Percentiles rank a stretch among this genome's conserved stretches.
Evolutionary conservation across 2,113 vertebrate genomes (phyloP).

Genomic region (Nannospalax galili): DNA sequence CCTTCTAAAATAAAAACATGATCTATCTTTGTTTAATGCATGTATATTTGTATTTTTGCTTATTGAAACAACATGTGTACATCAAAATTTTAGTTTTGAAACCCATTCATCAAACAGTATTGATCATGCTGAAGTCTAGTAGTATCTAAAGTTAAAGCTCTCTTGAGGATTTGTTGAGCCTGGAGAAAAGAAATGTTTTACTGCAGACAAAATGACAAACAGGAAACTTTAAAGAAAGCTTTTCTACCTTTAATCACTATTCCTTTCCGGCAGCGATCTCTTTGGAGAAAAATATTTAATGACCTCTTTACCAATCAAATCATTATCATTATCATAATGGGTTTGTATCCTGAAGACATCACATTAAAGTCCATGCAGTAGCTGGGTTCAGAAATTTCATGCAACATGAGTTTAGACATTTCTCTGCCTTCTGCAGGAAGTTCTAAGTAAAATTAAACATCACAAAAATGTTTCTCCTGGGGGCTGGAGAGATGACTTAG

Average conservation of each 20-base stretch:
- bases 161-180: slow-evolving; percentile 38
- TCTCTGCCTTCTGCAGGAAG: slow-evolving; percentile 64
- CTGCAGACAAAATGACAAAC: slow-evolving; percentile 26
- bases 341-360: slow-evolving; percentile 77
- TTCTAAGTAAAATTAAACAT: slow-evolving; percentile 49
- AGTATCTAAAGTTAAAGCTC: slow-evolving; percentile 29
- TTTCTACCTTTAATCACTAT: slow-evolving; percentile 21
- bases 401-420: slow-evolving; percentile 58
- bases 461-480: background rate
- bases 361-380: slow-evolving; percentile 59
- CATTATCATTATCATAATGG: slow-evolving; percentile 77
- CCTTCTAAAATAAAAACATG: background rate
- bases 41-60: slow-evolving; percentile 27
- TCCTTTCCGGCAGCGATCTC: slow-evolving; percentile 59
- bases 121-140: background rate
- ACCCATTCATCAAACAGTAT: slow-evolving; percentile 17
- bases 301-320: slow-evolving; percentile 76
- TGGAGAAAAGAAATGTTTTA: background rate
- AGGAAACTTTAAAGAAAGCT: slow-evolving; percentile 27
- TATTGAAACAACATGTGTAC: background rate
- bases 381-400: slow-evolving; percentile 74
- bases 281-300: slow-evolving; percentile 72
- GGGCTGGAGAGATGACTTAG: too few relatives aligned
- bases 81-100: slow-evolving; percentile 6
- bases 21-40: background rate